Conservation (phyloP, 2,888 invertebrate genomes). For the Acronicta leporina region DNA sequence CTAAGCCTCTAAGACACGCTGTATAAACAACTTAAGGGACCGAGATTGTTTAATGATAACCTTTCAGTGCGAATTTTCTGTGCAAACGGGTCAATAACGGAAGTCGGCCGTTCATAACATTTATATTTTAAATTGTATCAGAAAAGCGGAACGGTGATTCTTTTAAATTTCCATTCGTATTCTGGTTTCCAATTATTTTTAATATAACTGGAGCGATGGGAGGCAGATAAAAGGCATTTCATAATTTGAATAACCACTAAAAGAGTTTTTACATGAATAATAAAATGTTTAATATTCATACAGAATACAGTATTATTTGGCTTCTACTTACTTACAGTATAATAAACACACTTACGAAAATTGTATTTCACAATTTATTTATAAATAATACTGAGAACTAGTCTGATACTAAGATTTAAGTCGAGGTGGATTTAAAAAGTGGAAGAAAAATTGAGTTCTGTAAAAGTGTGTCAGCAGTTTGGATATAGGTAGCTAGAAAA, state of each 20-base stretch:
- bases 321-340: too few species aligned
- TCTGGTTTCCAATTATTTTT: constrained; percentile 56
- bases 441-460: constrained; percentile 1
- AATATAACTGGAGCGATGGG: constrained; percentile 41
- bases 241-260: constrained; percentile 31
- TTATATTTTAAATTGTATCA: constrained; percentile 48
- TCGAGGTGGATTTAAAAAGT: not conserved
- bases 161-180: constrained; percentile 44
- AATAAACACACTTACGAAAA: not conserved
- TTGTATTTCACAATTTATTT: not conserved
- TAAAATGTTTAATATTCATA: not conserved
- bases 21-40: constrained; percentile 64
- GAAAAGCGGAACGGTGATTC: constrained; percentile 43
- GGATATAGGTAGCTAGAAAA: constrained; percentile 10
- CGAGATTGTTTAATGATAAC: constrained; percentile 68
- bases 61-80: constrained; percentile 47
- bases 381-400: not conserved
- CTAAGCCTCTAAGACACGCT: constrained; percentile 55
- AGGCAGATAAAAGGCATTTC: constrained; percentile 44
- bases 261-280: constrained; percentile 9
- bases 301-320: too few species aligned
- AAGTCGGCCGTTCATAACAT: constrained; percentile 41
- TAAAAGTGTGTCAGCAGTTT: constrained; percentile 18
- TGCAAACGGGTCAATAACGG: constrained; percentile 41
- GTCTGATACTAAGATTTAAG: not conserved